Evolutionary conservation across 2,113 vertebrate species (phyloP).

Genomic region (Rutilus rutilus): DNA sequence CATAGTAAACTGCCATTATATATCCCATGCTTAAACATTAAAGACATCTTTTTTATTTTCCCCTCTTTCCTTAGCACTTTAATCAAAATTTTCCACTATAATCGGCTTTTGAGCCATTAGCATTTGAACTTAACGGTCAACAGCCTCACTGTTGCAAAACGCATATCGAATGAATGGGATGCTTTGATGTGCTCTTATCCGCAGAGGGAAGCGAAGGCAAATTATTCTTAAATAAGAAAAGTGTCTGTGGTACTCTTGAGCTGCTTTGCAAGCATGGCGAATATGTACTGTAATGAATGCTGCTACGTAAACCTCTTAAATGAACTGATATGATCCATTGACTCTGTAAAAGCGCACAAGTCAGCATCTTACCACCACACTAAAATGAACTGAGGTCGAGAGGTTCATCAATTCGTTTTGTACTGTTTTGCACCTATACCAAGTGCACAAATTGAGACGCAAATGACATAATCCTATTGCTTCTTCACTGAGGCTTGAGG

Average conservation of each 20-base stretch:
- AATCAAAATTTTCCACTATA: not conserved
- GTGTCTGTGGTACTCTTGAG: conserved; percentile 1
- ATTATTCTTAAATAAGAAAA: conserved; percentile 25
- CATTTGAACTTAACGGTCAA: conserved; percentile 26
- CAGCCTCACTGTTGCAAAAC: conserved; percentile 12
- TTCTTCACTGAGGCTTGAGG: not conserved
- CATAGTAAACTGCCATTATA: not conserved
- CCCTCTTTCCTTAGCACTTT: not conserved
- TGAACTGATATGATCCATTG: not conserved
- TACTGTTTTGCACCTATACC: not conserved
- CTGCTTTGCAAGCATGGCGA: conserved; percentile 12
- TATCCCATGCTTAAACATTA: not conserved
- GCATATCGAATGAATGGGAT: not conserved
- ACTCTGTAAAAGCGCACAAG: not conserved
- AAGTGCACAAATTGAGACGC: not conserved
- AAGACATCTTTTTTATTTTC: not conserved
- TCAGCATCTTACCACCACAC: not conserved
- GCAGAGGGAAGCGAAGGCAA: not conserved
- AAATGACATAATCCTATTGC: not conserved
- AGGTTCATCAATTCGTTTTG: not conserved
- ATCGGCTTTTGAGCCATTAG: conserved; percentile 3
- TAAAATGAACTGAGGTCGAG: not conserved
- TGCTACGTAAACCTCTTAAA: not conserved
- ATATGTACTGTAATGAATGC: conserved; percentile 1
- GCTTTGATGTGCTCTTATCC: conserved; percentile 31